Base-by-base conservation (phyloP, 2,113 vertebrate genomes). In the Barbus barbus region DNA sequence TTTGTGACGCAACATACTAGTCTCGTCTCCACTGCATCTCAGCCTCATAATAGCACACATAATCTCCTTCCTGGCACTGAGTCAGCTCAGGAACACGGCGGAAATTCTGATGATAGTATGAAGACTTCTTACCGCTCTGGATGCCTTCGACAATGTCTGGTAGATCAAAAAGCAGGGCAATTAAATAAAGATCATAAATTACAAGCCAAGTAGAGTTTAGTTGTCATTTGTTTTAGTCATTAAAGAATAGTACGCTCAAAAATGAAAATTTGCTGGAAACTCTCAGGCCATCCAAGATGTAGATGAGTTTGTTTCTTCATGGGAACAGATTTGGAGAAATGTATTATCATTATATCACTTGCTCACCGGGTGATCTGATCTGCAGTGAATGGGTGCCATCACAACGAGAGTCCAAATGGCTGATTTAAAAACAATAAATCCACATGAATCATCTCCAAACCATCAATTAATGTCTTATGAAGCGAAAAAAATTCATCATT, bases 1-100 rank as follows among this genome's bases (percentile, higher is more conserved):
- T 33, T 67, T 36, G 11, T 7, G 13, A 26, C 13, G 38, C 9
- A 13, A 95, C 94, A 0, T 92, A 99, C 98, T 90, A 94, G 91
- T 99, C 97, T 93, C 97, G 95, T 87, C 89, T 94, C 96, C 96
- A 99, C 86, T 99, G 98, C 83, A 96, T 95, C 87, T 99, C 96
- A 0, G 98, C 98, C 88, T 99, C 98, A 0, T 91, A 99, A 86
- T 94, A 94, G 91, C 98, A 99, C 33, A 93, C 0, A 16, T 94
- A 86, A 26, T 99, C 98, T 0, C 94, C 95, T 20, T 97, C 88
- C 72, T 90, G 1, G 79, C 98, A 99, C 11, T 97, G 93, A 0
- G 94, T 96, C 88, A 98, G 77, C 84, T 99, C 94, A 0, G 97
- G 96, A 33, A 99, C 96, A 0, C 97, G 96, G 33, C 95, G 95